phyloP scores from a whole-genome alignment of 2,797 vertebrate species.

The Geotrypetes seraphini region DNA sequence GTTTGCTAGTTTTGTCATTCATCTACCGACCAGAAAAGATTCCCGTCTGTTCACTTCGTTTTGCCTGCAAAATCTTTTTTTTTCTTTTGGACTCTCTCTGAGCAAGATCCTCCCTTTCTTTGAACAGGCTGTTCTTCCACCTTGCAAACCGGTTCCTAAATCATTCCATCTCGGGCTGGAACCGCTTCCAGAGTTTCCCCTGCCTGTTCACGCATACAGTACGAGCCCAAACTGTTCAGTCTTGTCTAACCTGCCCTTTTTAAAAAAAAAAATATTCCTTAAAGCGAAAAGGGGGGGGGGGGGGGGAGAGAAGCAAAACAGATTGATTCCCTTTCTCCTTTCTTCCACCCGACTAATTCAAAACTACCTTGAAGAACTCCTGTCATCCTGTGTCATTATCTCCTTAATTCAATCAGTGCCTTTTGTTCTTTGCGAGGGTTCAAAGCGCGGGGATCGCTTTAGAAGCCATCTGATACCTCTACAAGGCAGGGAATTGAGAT shows the following conservation, averaged over 20 bases:
- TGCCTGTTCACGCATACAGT: constrained; percentile 17
- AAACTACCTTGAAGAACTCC: constrained; percentile 43
- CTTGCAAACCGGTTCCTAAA: too few relatives aligned
- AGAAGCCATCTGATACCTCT: constrained; percentile 2
- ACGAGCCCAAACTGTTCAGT: constrained; percentile 18
- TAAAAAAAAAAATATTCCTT: neutral
- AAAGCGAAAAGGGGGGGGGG: rapidly evolving
- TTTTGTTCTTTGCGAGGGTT: constrained; percentile 36
- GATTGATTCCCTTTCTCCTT: neutral
- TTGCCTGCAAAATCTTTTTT: too few relatives aligned
- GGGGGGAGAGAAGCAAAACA: rapidly evolving
- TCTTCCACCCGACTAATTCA: constrained; percentile 33
- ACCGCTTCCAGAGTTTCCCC: constrained; percentile 15
- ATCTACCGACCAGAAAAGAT: too few relatives aligned
- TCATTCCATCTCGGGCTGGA: too few relatives aligned
- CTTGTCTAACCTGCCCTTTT: constrained; percentile 25
- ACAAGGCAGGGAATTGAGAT: neutral
- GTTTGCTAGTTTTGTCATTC: too few relatives aligned
- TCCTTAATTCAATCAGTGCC: constrained; percentile 38
- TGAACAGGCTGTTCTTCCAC: too few relatives aligned
- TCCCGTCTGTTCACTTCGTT: too few relatives aligned
- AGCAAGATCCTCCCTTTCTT: too few relatives aligned
- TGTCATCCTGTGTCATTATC: constrained; percentile 42
- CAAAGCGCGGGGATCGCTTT: constrained; percentile 17
- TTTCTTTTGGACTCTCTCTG: too few relatives aligned